These are phyloP conservation scores for Eulemur mongoz DNA, from an alignment of 2,797 vertebrate genomes.

Conservation along the genomic window DNA sequence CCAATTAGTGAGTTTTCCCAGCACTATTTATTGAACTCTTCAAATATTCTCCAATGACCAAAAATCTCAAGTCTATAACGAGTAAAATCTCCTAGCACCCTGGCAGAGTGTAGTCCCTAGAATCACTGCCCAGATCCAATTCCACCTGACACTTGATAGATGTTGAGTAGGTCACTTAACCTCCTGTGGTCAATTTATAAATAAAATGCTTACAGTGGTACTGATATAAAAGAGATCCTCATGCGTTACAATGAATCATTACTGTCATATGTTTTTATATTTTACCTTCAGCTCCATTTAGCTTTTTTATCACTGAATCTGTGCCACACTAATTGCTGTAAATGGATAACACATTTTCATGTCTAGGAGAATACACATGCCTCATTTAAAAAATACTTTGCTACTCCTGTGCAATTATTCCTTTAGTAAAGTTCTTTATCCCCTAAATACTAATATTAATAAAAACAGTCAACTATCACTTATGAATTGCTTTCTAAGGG, in stretches of 20 bases:
- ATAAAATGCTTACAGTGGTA: background rate
- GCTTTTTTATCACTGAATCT: background rate
- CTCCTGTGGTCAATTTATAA: background rate
- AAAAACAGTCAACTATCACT: background rate
- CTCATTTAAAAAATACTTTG: background rate
- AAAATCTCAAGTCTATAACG: background rate
- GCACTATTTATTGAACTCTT: background rate
- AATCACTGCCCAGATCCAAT: background rate
- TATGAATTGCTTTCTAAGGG: background rate
- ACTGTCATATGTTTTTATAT: background rate
- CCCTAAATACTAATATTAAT: background rate
- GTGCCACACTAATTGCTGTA: background rate
- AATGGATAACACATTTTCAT: background rate
- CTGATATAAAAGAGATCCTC: background rate
- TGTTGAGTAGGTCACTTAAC: background rate
- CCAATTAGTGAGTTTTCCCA: background rate
- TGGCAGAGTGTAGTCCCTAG: background rate
- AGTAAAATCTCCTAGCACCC: background rate
- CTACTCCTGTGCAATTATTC: background rate
- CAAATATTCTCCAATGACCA: background rate
- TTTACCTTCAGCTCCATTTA: background rate
- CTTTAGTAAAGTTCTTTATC: background rate
- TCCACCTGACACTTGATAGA: background rate
- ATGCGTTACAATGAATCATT: fast-evolving
- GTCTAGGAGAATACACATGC: background rate